Evolutionary conservation across 1,140 invertebrate species (phyloP).

Genomic region (Diploscapter pachys): DNA sequence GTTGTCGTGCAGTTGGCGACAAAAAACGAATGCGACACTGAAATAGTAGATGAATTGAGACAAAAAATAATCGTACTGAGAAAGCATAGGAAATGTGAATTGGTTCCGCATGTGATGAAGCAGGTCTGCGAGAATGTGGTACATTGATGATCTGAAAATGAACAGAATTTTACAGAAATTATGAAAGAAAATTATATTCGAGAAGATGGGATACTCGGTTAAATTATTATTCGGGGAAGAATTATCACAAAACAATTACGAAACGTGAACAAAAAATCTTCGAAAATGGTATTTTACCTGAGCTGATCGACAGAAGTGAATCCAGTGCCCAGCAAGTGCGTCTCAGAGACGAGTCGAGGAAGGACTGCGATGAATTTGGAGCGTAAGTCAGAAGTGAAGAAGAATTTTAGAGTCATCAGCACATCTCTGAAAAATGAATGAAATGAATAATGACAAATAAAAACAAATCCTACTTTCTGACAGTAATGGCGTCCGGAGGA

Average conservation of each 20-base stretch:
- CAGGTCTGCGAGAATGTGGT: conserved; percentile 31
- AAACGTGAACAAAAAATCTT: not conserved
- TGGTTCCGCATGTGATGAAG: conserved; percentile 27
- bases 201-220: too few species aligned
- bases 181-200: not conserved
- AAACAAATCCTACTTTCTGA: conserved; percentile 7
- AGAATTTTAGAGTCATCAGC: conserved; percentile 22
- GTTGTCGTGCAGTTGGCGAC: conserved; percentile 18
- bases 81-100: conserved; percentile 21
- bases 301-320: conserved; percentile 21
- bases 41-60: not conserved
- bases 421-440: conserved; percentile 14
- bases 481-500: not conserved
- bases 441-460: conserved; percentile 1
- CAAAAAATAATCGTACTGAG: conserved; percentile 19
- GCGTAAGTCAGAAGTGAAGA: conserved; percentile 15
- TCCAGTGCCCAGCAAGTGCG: conserved; percentile 14
- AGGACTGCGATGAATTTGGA: conserved; percentile 16
- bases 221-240: too few species aligned
- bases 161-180: not conserved
- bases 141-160: not conserved
- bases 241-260: not conserved
- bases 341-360: conserved; percentile 18
- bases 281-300: not conserved
- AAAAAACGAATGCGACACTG: conserved; percentile 22